phyloP scores from a whole-genome alignment of 2,888 invertebrate genomes.

The Pomacea canaliculata region DNA sequence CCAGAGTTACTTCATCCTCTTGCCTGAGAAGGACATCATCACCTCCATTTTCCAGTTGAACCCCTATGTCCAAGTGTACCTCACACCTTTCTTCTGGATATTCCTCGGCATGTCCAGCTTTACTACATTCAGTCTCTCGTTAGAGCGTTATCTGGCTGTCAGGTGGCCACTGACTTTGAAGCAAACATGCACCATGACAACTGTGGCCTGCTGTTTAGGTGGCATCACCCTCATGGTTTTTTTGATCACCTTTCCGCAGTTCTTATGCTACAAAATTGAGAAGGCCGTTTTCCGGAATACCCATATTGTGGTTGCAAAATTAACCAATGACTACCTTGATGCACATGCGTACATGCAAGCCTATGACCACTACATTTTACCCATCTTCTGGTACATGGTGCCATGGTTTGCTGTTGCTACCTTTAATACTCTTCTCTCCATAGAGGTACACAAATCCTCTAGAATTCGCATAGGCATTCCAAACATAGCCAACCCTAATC shows the following conservation, averaged over 20 bases:
- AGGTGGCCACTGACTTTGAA: conserved; percentile 41
- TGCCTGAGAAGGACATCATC: conserved; percentile 36
- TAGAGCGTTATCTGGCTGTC: conserved; percentile 46
- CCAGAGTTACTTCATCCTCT: conserved; percentile 44
- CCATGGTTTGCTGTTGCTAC: conserved; percentile 41
- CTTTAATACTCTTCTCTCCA: conserved; percentile 39
- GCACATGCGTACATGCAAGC: conserved; percentile 39
- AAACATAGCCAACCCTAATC: conserved; percentile 37
- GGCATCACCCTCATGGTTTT: conserved; percentile 23
- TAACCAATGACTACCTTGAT: conserved; percentile 35
- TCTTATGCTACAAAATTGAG: conserved; percentile 35
- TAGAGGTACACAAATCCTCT: conserved; percentile 39
- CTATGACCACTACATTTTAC: conserved; percentile 43
- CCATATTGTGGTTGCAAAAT: conserved; percentile 30
- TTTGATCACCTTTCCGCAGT: conserved; percentile 39
- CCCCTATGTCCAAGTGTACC: conserved; percentile 43
- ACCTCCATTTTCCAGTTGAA: conserved; percentile 39
- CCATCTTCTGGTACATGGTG: conserved; percentile 45
- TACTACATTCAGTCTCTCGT: conserved; percentile 41
- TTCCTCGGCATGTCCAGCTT: conserved; percentile 45
- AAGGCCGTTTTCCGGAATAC: conserved; percentile 29
- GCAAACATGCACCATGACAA: conserved; percentile 30
- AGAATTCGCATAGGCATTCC: conserved; percentile 41
- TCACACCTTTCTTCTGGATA: conserved; percentile 47
- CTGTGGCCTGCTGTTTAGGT: conserved; percentile 32